Percentiles rank a stretch among this genome's conserved stretches.
These are phyloP conservation scores for Petrocephalus microphthalmus DNA, from an alignment of 2,113 vertebrate species.

Conservation along the genomic window DNA sequence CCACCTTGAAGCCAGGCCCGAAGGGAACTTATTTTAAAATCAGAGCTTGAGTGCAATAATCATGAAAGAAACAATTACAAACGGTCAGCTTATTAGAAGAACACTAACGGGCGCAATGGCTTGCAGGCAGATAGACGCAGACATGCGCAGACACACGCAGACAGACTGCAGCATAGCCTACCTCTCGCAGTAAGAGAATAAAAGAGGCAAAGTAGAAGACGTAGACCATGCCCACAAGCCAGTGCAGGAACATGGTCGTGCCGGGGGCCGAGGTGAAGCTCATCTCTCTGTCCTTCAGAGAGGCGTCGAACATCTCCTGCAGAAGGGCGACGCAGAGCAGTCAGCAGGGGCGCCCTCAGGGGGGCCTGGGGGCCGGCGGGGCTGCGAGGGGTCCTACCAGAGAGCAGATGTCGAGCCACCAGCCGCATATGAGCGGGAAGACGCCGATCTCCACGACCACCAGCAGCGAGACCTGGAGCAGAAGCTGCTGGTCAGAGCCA, in stretches of 20 bases:
- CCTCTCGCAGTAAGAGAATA: slow-evolving; percentile 92
- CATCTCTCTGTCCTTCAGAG: slow-evolving; percentile 82
- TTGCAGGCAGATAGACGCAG: neutral
- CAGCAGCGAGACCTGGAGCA: slow-evolving; percentile 79
- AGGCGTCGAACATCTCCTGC: slow-evolving; percentile 96
- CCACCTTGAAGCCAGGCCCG: too few relatives aligned
- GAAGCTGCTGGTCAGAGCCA: slow-evolving; percentile 7
- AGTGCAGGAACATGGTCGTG: slow-evolving; percentile 95
- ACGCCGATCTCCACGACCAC: slow-evolving; percentile 95
- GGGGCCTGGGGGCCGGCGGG: neutral
- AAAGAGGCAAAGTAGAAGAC: slow-evolving; percentile 98
- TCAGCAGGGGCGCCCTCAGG: neutral
- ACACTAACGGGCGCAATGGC: neutral
- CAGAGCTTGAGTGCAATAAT: neutral
- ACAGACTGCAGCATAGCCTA: slow-evolving; percentile 40
- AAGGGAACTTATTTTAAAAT: neutral
- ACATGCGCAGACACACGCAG: neutral
- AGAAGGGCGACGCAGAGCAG: neutral
- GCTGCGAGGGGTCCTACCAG: slow-evolving; percentile 63
- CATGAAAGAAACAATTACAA: neutral
- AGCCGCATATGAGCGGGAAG: slow-evolving; percentile 94
- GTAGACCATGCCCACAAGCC: slow-evolving; percentile 96
- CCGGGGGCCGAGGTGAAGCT: slow-evolving; percentile 92
- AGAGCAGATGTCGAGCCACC: slow-evolving; percentile 97
- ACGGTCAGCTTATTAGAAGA: neutral